Base-by-base conservation (phyloP, 1,140 invertebrate species). In the Anthonomus grandis region DNA sequence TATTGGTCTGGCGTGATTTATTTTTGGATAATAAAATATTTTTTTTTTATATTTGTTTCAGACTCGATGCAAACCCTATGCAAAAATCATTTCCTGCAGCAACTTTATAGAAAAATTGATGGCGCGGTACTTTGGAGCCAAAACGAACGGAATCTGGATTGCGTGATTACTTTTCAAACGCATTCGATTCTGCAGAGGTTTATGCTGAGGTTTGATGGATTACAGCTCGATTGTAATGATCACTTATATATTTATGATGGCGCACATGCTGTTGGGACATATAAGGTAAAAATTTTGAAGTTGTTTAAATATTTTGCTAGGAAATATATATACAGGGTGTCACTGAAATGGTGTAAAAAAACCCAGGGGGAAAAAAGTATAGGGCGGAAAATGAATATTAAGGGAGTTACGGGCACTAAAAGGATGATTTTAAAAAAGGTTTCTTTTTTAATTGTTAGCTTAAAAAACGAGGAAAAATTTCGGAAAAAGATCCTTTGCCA, bases 181-280 rank as follows among this genome's bases (percentile, higher is more conserved):
- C 90, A 94, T 75, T 91, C 91, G 65, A 91, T 95, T 59, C 80
- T 94, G 59, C 92, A 95, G 75, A 80, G 89, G 62, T 95, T 95
- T 74, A 94, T 95, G 90, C 81, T 95, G 57, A 83, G 92, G 62
- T 95, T 95, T 75, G 80, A 82, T 63, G 78, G 86, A 60, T 76
- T 87, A 59, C 83, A 85, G 64, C 79, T 95, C 48, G 93, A 95
- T 77, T 95, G 92, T 78, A 93, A 95, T 70, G 92, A 95, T 76
- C 91, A 94, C 75, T 82, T 95, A 9, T 90, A 86, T 68, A 91
- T 95, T 66, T 95, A 90, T 70, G 93, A 95, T 77, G 92, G 92
- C 8, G 91, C 90, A 10, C 90, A 94, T 69, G 87, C 88, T 23
- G 90, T 89, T 22, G 88, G 88, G 34, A 86, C 82, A 61, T 86